Conservation (phyloP, 2,888 invertebrate species). For the Caradrina clavipalpis region DNA sequence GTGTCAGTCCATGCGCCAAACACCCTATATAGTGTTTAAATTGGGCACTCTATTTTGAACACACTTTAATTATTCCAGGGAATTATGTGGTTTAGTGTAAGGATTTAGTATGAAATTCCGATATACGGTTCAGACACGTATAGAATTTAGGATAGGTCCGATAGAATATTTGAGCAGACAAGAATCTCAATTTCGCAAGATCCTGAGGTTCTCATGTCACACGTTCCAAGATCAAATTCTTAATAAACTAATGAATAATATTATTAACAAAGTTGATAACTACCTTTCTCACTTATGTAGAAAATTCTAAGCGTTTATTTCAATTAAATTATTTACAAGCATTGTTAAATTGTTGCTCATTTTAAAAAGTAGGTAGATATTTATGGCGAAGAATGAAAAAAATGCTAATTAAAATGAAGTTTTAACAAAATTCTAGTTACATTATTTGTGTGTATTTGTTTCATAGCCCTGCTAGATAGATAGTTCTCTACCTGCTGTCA, state of each 20-base stretch:
- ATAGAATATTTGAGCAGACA: conserved; percentile 32
- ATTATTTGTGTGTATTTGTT: no score
- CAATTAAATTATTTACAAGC: no score
- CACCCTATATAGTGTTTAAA: conserved; percentile 1
- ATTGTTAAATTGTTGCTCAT: no score
- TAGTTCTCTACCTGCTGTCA: no score
- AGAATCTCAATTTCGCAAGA: conserved; percentile 33
- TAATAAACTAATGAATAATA: conserved; percentile 7
- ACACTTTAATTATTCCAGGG: conserved; percentile 8
- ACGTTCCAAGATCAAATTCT: conserved; percentile 9
- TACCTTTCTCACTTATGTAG: background rate
- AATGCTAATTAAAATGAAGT: no score
- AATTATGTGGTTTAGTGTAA: background rate
- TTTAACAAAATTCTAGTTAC: no score
- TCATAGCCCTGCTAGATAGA: background rate
- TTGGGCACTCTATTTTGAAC: background rate
- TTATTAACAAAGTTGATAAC: background rate
- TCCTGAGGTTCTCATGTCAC: conserved; percentile 11
- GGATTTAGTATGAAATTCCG: conserved; percentile 24
- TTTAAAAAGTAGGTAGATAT: no score
- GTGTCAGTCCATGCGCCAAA: no score
- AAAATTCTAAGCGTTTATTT: no score
- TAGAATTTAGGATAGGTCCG: conserved; percentile 30
- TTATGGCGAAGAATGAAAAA: no score
- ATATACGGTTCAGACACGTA: conserved; percentile 24